phyloP scores from a whole-genome alignment of 2,888 invertebrate genomes.

The Osedax fenrisi region DNA sequence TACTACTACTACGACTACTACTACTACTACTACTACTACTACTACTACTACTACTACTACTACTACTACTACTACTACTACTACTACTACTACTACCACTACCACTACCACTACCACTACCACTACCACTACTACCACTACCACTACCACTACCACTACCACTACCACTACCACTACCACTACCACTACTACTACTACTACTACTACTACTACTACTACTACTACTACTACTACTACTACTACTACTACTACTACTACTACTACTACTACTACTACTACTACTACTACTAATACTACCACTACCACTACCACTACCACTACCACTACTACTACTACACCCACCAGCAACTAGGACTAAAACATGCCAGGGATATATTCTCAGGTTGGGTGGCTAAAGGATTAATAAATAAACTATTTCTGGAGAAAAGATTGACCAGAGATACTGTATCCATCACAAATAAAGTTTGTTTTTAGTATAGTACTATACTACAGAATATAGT shows the following conservation, averaged over 20 bases:
- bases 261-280: slow-evolving; percentile 27
- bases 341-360: background rate
- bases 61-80: slow-evolving; percentile 29
- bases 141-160: slow-evolving; percentile 11
- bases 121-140: slow-evolving; percentile 1
- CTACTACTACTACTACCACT: slow-evolving; percentile 27
- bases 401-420: background rate
- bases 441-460: background rate
- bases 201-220: slow-evolving; percentile 25
- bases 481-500: too few relatives aligned
- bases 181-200: slow-evolving; percentile 21
- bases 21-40: slow-evolving; percentile 25
- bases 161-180: background rate
- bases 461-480: too few relatives aligned
- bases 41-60: slow-evolving; percentile 28
- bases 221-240: slow-evolving; percentile 26
- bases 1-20: slow-evolving; percentile 3
- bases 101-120: slow-evolving; percentile 23
- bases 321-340: slow-evolving; percentile 24
- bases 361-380: background rate
- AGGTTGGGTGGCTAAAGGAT: background rate
- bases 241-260: slow-evolving; percentile 25
- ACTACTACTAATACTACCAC: slow-evolving; percentile 6
- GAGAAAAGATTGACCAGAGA: background rate
- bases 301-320: slow-evolving; percentile 25